Evolutionary conservation across 2,113 vertebrate species (phyloP), one percentile per base, ranked within the genome.

Genomic region (Ellobius talpinus): DNA sequence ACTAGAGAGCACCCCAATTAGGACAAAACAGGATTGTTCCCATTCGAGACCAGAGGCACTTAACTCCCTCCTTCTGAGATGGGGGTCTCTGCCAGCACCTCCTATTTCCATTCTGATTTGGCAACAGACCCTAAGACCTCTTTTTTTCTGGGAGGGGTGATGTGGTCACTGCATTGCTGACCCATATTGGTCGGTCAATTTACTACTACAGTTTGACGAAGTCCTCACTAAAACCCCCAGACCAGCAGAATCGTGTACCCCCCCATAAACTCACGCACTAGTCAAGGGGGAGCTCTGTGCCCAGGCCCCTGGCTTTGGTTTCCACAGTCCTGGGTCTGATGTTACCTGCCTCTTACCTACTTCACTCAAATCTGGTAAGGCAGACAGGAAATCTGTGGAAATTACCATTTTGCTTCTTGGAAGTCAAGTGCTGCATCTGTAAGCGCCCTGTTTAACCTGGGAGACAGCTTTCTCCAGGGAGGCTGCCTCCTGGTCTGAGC

Each of bases 321-420:
- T 81, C 79, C 11, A 9, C 8, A 9, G 82, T 82, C 79, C 84
- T 72, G 26, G 52, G 74, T 36, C 87, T 63, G 3, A 50, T 0
- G 11, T 86, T 73, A 79, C 85, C 90, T 95, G 90, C 91, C 95
- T 97, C 90, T 92, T 92, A 74, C 95, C 97, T 97, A 92, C 96
- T 91, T 97, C 97, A 82, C 31, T 79, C 94, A 73, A 68, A 66
- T 68, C 52, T 78, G 95, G 90, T 93, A 79, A 94, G 95, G 89
- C 63, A 7, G 66, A 61, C 81, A 24, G 47, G 10, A 88, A 42
- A 74, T 76, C 90, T 26, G 0, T 66, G 74, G 52, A 81, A 76
- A 95, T 1, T 14, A 21, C 76, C 79, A 23, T 66, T 39, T 61
- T 39, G 2, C 52, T 58, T 70, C 87, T 65, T 61, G 14, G 31